A percentile compares a stretch with the other conserved stretches of the same genome.
These are phyloP conservation scores for Helicolenus hilgendorfi DNA, from an alignment of 2,797 vertebrate species.

Conservation along the genomic window DNA sequence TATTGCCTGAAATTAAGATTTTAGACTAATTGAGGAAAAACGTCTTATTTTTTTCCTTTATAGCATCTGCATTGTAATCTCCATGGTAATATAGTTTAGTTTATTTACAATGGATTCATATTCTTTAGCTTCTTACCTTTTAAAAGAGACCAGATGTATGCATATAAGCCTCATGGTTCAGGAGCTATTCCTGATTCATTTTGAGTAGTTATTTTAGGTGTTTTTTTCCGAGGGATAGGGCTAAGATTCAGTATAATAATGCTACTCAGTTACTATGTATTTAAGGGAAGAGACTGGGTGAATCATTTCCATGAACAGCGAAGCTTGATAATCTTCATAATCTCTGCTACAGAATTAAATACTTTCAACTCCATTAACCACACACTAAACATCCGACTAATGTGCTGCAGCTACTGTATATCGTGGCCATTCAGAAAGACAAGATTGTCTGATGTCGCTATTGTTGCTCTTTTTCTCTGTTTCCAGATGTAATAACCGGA, in stretches of 20 bases:
- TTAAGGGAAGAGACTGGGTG: background rate
- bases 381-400: constrained; percentile 53
- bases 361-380: constrained; percentile 75
- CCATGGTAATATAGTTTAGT: too few relatives aligned
- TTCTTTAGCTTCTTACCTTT: too few relatives aligned
- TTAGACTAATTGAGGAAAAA: too few relatives aligned
- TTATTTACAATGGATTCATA: too few relatives aligned
- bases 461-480: constrained; percentile 21
- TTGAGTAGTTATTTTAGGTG: too few relatives aligned
- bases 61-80: too few relatives aligned
- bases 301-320: constrained; percentile 10
- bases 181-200: too few relatives aligned
- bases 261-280: background rate
- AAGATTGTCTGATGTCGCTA: background rate
- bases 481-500: constrained; percentile 98
- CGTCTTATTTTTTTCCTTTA: too few relatives aligned
- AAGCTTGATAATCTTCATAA: constrained; percentile 36
- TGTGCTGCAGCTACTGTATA: constrained; percentile 10
- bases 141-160: too few relatives aligned
- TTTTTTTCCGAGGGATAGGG: too few relatives aligned
- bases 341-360: constrained; percentile 52
- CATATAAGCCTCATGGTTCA: too few relatives aligned
- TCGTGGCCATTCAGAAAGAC: background rate
- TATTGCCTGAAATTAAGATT: too few relatives aligned
- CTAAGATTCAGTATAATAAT: background rate